Base-by-base conservation (phyloP, 2,113 vertebrate species). In the Hippocampus guttulatus region DNA sequence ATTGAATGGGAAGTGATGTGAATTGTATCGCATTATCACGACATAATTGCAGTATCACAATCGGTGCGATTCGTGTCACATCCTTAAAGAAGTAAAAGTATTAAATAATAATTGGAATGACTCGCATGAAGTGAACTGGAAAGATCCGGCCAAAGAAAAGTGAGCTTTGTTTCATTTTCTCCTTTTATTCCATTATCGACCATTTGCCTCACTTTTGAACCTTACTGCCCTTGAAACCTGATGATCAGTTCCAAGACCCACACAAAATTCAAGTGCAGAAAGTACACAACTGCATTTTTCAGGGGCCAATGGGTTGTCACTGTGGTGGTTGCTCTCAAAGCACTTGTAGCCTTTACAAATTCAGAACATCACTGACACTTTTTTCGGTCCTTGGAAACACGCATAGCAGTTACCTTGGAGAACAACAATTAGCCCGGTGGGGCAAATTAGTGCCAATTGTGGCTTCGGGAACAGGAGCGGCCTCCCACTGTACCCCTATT, bases 351-450 rank as follows among this genome's bases (percentile, higher is more conserved):
- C 14, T 61, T 33, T 61, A 30, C 58, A 33, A 16, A 43, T 65
- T 15, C n/a, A 45, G 2, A 65, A 27, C 14, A 65, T 47, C 41
- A 27, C 23, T 40, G 61, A 63, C 6, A 2, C 20, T 63, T 45
- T 47, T 65, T 63, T 47, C 16, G 64, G 47, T 14, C 43, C 23
- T 47, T 25, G 64, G 16, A 33, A 47, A 65, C n/a, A 18, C 16
- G 64, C 41, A 65, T 49, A 45, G 27, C 41, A 4, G 43, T 65
- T 25, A 65, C 64, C 64, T 65, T 65, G 64, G 64, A 65, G 64
- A 65, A 23, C 64, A 49, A 43, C 47, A 65, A 65, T 65, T 45
- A 65, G 64, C 64, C 64, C 64, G 5, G 23, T 47, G 64, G 64
- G 64, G 41, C 43, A 47, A 43, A 47, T 65, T 65, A 47, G 64